These are phyloP conservation scores for Argyrosomus regius DNA, from an alignment of 2,797 vertebrate genomes.

Conservation along the genomic window DNA sequence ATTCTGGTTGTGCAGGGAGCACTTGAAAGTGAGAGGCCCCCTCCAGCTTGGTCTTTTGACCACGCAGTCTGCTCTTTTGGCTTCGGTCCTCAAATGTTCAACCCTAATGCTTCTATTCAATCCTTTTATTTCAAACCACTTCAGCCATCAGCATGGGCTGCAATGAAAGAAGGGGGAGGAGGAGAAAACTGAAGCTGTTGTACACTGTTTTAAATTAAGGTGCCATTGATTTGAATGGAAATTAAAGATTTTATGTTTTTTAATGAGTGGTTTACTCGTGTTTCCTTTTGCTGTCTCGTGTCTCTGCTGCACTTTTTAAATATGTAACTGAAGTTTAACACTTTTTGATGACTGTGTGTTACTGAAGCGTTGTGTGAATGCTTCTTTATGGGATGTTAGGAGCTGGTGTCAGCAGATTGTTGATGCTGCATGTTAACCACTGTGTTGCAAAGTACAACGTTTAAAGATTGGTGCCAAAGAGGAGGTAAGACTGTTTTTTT, in stretches of 20 bases:
- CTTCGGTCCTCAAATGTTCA: slow-evolving; percentile 14
- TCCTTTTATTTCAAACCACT: background rate
- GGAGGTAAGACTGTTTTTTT: slow-evolving; percentile 66
- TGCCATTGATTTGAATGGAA: slow-evolving; percentile 58
- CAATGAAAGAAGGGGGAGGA: background rate
- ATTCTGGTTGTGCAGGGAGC: slow-evolving; percentile 6
- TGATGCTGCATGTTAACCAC: slow-evolving; percentile 30
- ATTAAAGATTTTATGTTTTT: slow-evolving; percentile 80
- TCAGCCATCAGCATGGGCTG: background rate
- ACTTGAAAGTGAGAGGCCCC: slow-evolving; percentile 31
- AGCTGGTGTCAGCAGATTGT: slow-evolving; percentile 47
- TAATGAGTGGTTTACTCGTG: slow-evolving; percentile 37
- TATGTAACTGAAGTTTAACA: slow-evolving; percentile 14
- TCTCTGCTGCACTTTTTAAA: slow-evolving; percentile 24
- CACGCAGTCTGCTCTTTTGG: background rate
- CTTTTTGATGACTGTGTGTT: slow-evolving; percentile 31
- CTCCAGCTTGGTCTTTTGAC: slow-evolving; percentile 12
- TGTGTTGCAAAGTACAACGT: slow-evolving; percentile 54
- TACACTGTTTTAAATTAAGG: slow-evolving; percentile 52
- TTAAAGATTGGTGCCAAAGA: slow-evolving; percentile 39
- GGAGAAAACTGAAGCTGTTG: slow-evolving; percentile 17
- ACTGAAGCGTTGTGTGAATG: background rate
- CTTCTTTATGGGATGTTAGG: slow-evolving; percentile 29
- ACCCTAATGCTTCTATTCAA: background rate
- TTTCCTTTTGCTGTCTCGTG: background rate